Percentiles rank a stretch among this genome's conserved stretches.
Conservation (phyloP, 2,888 invertebrate species). For the Schrankia costaestrigalis region DNA sequence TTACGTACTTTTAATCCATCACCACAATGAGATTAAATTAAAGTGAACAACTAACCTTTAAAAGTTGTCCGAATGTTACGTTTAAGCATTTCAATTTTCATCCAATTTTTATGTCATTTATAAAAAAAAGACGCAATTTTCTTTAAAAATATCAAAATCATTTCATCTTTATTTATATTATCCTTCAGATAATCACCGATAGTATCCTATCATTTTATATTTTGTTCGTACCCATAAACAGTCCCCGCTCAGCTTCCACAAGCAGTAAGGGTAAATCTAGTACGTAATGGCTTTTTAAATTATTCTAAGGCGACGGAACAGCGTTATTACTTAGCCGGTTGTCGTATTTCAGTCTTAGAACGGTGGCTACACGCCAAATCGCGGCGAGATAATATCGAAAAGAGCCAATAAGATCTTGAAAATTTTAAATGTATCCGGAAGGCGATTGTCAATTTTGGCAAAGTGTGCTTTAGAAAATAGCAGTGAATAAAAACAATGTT, state of each 20-base stretch:
- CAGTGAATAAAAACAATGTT: too few species aligned
- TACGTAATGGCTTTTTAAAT: slow-evolving; percentile 7
- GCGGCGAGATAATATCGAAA: slow-evolving; percentile 5
- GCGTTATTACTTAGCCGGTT: slow-evolving; percentile 6
- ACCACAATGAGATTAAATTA: too few species aligned
- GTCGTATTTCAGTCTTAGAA: slow-evolving; percentile 7
- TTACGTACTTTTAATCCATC: too few species aligned
- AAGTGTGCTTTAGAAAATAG: background rate
- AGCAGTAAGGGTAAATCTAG: slow-evolving; percentile 5
- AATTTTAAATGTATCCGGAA: slow-evolving; percentile 3
- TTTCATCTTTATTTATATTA: too few species aligned
- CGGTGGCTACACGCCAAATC: slow-evolving; percentile 8
- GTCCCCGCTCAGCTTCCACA: background rate
- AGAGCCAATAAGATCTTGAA: slow-evolving; percentile 5
- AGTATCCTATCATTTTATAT: background rate
- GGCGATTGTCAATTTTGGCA: background rate
- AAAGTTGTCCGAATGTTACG: too few species aligned
- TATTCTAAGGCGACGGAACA: slow-evolving; percentile 3
- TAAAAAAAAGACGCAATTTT: too few species aligned
- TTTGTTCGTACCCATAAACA: background rate
- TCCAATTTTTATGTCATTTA: too few species aligned
- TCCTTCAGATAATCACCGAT: background rate
- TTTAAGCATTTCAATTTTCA: too few species aligned
- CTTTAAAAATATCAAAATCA: too few species aligned
- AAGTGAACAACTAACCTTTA: too few species aligned